Base-by-base conservation (phyloP, 1,140 invertebrate genomes). In the Philopotamus ludificatus region DNA sequence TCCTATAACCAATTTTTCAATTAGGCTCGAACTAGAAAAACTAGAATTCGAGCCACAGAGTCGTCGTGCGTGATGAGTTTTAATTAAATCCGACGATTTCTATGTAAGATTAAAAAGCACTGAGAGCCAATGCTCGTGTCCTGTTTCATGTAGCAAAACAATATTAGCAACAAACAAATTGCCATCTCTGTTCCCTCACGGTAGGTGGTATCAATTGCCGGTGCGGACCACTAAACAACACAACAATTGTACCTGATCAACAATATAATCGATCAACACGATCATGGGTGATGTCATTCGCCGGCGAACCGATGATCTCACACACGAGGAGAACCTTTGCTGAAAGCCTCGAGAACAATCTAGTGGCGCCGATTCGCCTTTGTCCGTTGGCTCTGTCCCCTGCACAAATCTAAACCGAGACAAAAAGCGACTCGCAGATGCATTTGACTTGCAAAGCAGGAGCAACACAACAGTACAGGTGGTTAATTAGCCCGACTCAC, bases 401-500 rank as follows among this genome's bases (percentile, higher is more conserved):
- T 57, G 26, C 53, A 57, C 53, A 57, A 57, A 57, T 57, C 34
- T n/a, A 57, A 57, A 22, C 53, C 15, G 53, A 28, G 34, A 57
- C 53, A 57, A 57, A 28, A 57, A 57, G 21, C n/a, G 34, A 39
- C 34, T n/a, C n/a, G n/a, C n/a, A n/a, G 28, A 47, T 47, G 18
- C 53, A 57, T 57, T 57, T 57, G 53, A 57, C 21, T 57, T 57
- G 53, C 53, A 57, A 57, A 57, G 26, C 23, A 28, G 34, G 16
- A 39, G 34, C 23, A 57, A 57, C 15, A 47, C 44, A 47, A 47
- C 44, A 47, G 44, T 45, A 60, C 57, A 60, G 57, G 44, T 44
- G 63, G 50, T 51, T 64, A 64, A 64, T 64, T 64, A 54, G 53
- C 41, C 34, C 49, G n/a, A 18, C 49, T 63, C 28, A 22, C 42